A percentile compares a stretch with the other conserved stretches of the same genome.
phyloP scores from a whole-genome alignment of 2,797 vertebrate species.

The Orientallactaga sibirica region DNA sequence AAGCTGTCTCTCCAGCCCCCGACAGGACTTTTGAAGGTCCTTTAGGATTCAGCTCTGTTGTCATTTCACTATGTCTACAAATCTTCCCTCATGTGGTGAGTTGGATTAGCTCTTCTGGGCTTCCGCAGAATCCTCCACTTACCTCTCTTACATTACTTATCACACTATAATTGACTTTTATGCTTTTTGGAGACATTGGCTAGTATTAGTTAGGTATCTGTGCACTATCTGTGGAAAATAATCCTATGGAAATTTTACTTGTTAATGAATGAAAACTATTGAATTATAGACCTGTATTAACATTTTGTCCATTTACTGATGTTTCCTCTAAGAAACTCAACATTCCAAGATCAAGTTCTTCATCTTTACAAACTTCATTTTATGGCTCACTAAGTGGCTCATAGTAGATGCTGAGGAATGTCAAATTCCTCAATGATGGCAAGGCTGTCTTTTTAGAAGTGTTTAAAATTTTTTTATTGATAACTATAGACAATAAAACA shows the following conservation, averaged over 20 bases:
- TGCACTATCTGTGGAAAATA: constrained; percentile 23
- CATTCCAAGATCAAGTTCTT: constrained; percentile 42
- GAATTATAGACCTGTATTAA: constrained; percentile 6
- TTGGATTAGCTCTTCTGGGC: not conserved
- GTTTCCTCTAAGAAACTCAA: constrained; percentile 48
- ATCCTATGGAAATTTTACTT: constrained; percentile 39
- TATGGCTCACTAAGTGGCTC: not conserved
- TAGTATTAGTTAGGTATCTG: constrained; percentile 40
- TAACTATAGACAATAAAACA: too few relatives aligned
- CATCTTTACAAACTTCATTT: constrained; percentile 47
- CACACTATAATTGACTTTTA: constrained; percentile 8
- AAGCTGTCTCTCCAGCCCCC: not conserved
- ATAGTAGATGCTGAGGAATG: not conserved
- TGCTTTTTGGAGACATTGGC: constrained; percentile 10
- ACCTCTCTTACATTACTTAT: not conserved
- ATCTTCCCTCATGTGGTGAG: not conserved
- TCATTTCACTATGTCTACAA: not conserved
- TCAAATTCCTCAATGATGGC: not conserved
- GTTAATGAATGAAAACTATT: constrained; percentile 47
- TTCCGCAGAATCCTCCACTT: constrained; percentile 11
- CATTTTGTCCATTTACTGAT: constrained; percentile 7
- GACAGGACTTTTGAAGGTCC: not conserved
- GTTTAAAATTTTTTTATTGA: too few relatives aligned
- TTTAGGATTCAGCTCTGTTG: not conserved
- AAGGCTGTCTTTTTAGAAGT: not conserved